These are phyloP conservation scores for Aspidiotus destructor DNA, from an alignment of 2,888 invertebrate genomes.

Conservation along the genomic window DNA sequence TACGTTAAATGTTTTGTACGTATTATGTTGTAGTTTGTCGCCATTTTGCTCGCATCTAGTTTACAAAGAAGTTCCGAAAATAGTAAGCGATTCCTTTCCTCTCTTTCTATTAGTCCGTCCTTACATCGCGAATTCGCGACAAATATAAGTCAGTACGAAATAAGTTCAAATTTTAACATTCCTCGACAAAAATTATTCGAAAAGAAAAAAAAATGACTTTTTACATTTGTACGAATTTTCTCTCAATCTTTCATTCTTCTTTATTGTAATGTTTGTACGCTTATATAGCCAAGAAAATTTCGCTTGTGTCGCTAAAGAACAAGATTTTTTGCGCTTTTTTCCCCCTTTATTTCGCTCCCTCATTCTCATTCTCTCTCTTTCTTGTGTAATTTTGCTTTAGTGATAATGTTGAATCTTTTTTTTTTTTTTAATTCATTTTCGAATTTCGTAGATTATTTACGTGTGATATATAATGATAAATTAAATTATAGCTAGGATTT, in stretches of 20 bases:
- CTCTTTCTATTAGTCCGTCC: slow-evolving; percentile 2
- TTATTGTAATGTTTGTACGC: too few relatives aligned
- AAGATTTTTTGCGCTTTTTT: not conserved
- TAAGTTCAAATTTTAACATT: too few relatives aligned
- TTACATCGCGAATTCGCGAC: not conserved
- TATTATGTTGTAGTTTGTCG: too few relatives aligned
- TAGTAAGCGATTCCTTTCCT: not conserved
- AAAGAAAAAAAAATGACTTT: not conserved
- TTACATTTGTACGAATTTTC: slow-evolving; percentile 1
- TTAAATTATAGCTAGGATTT: slow-evolving; percentile 4
- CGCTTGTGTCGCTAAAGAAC: not conserved
- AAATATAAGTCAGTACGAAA: too few relatives aligned
- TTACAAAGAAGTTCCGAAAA: too few relatives aligned
- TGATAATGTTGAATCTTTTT: slow-evolving; percentile 1
- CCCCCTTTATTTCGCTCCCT: not conserved
- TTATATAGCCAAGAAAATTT: too few relatives aligned
- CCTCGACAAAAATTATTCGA: too few relatives aligned
- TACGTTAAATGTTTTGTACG: too few relatives aligned
- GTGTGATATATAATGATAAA: slow-evolving; percentile 31
- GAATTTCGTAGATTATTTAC: slow-evolving; percentile 35
- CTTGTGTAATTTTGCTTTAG: slow-evolving; percentile 5
- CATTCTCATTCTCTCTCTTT: slow-evolving; percentile 5
- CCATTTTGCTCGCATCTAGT: too few relatives aligned
- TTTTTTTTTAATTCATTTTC: slow-evolving; percentile 32
- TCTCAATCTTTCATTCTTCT: too few relatives aligned